phyloP scores from a whole-genome alignment of 2,888 invertebrate genomes.

The Tetragonula carbonaria region DNA sequence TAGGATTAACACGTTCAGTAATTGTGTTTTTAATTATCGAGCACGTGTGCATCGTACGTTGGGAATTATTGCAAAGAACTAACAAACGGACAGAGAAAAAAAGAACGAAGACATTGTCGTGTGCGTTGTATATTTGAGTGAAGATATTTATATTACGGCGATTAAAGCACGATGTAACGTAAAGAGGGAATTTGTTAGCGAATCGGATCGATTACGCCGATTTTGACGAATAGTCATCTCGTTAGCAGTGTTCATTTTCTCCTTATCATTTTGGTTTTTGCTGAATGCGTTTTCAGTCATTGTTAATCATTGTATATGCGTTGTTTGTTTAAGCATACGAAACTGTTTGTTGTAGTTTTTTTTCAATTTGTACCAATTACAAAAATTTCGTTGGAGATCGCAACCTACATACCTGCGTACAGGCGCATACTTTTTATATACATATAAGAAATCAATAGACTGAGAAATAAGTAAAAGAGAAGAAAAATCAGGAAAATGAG shows the following conservation, averaged over 20 bases:
- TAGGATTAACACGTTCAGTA: conserved; percentile 18
- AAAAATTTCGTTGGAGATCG: conserved; percentile 27
- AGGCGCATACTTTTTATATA: conserved; percentile 15
- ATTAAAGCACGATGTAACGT: conserved; percentile 40
- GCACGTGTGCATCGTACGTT: conserved; percentile 31
- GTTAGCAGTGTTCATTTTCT: conserved; percentile 27
- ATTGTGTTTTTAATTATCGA: conserved; percentile 2
- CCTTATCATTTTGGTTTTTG: conserved; percentile 22
- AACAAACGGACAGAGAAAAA: not conserved
- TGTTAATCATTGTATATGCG: conserved; percentile 41
- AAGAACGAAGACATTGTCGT: conserved; percentile 25
- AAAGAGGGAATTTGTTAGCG: conserved; percentile 28
- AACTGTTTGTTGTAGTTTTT: conserved; percentile 32
- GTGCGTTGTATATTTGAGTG: conserved; percentile 40
- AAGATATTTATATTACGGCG: conserved; percentile 40
- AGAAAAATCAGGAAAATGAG: conserved; percentile 34
- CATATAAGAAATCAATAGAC: conserved; percentile 44
- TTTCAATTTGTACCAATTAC: conserved; percentile 26
- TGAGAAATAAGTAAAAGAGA: conserved; percentile 42
- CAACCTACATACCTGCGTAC: not conserved
- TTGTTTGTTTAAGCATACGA: conserved; percentile 51
- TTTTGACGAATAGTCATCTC: conserved; percentile 42
- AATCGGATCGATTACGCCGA: conserved; percentile 33
- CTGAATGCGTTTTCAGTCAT: conserved; percentile 2
- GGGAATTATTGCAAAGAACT: conserved; percentile 14